Evolutionary conservation across 2,113 vertebrate genomes (phyloP), one percentile per base, ranked within the genome.

Genomic region (Blennius ocellaris): DNA sequence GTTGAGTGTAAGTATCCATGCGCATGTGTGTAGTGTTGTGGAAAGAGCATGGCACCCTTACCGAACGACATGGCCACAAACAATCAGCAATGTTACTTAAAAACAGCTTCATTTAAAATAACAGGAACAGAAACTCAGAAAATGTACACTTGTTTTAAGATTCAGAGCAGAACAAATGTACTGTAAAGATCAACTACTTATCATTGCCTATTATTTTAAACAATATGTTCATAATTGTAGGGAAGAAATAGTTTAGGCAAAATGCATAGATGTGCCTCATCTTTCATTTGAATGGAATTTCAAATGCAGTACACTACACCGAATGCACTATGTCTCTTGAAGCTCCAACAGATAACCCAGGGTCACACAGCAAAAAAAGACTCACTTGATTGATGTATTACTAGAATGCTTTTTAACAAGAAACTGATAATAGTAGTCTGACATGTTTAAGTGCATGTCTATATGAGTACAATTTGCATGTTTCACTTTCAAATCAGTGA

Each of bases 61-160:
- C 75, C 51, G 21, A 69, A 73, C 45, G 54, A 43, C 30, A 66
- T 51, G 40, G 47, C 56, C 21, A 37, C 17, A 68, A 59, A 56
- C 6, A 77, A 76, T 68, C 41, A 50, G 78, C 56, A 44, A 36
- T 61, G 65, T 81, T 88, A 65, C 76, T 74, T 59, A 69, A 78
- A 75, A 57, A 73, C 5, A 6, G 6, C 53, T 65, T 72, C 10
- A 51, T 68, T 61, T 50, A 45, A 68, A 86, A n/a, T n/a, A n/a
- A 41, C 21, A 30, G 21, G 21, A 30, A 30, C 21, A 4, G 21
- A 30, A 30, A 30, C 21, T 30, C 21, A 30, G 21, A 30, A 30
- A 30, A 30, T 30, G 4, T 4, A 30, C 21, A 4, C 21, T 30
- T 30, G 21, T 30, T 30, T 30, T 2, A 30, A 30, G 2, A 30